A percentile compares a stretch with the other conserved stretches of the same genome.
These are phyloP conservation scores for Aurelia aurita complex sp. Pacific DNA, from an alignment of 30 jellyfish, hydroid and myxozoan species.

Conservation along the genomic window DNA sequence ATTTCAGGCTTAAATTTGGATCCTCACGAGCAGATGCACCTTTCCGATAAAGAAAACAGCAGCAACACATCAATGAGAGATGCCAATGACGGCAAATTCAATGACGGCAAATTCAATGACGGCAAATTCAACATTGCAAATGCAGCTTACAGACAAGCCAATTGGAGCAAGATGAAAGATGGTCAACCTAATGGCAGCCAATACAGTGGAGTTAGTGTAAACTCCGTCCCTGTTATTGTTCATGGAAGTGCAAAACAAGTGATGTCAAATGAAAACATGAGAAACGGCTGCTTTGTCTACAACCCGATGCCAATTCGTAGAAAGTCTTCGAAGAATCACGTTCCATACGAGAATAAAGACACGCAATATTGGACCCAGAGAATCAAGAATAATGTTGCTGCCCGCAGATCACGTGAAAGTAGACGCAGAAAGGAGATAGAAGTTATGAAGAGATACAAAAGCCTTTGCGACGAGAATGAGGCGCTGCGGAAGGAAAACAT, in stretches of 20 bases:
- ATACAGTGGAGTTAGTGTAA: too few species aligned
- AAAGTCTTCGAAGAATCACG: conserved; percentile 64
- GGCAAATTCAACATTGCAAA: too few species aligned
- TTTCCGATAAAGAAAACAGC: too few species aligned
- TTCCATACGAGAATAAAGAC: conserved; percentile 59
- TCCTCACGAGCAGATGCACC: too few species aligned
- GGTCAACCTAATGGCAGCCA: too few species aligned
- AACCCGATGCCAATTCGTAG: conserved; percentile 78
- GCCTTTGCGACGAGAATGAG: conserved; percentile 43
- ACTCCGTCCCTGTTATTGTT: conserved; percentile 11
- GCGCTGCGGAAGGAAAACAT: conserved; percentile 39
- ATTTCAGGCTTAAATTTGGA: too few species aligned
- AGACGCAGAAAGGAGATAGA: conserved; percentile 77
- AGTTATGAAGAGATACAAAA: conserved; percentile 44
- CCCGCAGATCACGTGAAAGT: conserved; percentile 79
- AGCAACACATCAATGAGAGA: too few species aligned
- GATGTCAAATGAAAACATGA: neutral
- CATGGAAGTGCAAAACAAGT: conserved; percentile 1
- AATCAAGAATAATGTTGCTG: conserved; percentile 70
- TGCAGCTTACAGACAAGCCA: too few species aligned
- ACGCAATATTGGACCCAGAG: conserved; percentile 72
- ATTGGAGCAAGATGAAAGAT: too few species aligned
- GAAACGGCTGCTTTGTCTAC: conserved; percentile 29
- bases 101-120: too few species aligned
- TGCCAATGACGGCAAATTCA: too few species aligned